Base-by-base conservation (phyloP, 2,888 invertebrate genomes). In the Caenorhabditis wallacei region DNA sequence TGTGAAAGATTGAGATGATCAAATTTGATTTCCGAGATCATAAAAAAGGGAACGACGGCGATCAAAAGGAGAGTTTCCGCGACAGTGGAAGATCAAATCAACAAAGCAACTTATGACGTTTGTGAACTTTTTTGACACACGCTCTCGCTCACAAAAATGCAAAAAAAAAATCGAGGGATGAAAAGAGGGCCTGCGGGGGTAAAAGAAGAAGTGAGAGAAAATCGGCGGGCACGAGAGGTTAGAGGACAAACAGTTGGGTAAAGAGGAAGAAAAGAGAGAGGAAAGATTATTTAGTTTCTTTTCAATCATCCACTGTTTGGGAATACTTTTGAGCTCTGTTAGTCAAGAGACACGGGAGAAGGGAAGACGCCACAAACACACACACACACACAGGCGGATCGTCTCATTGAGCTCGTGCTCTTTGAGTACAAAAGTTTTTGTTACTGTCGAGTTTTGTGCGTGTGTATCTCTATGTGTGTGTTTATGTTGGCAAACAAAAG, bases 111-210 rank as follows among this genome's bases (percentile, higher is more conserved):
- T 78, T 63, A 78, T 78, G 78, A 78, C 78, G 78, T 78, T 69
- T 78, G 69, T 78, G 78, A 78, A 78, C 78, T 78, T 69, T 75
- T 69, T 68, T 78, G 78, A 78, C 78, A 78, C 78, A 69, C 75
- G 20, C 71, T 30, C 70, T 43, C 59, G 43, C 71, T 40, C 64
- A 56, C 57, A 66, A 69, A 76, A 68, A 37, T 59, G 57, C 37
- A 51, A 51, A 37, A 76, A 68, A 48, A n/a, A n/a, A n/a, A n/a
- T n/a, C n/a, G 51, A 51, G 51, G 22, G 26, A 61, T 40, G 53
- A 35, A 53, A 43, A 54, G 37, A 53, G 24, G n/a, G 43, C 54
- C 54, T 40, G 71, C 59, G 59, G 40, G 37, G 16, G 22, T 40
- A 61, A 37, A 71, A 35, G 37, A 61, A 48, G 37, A 61, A 48